Conservation (phyloP, 2,888 invertebrate genomes). For the Scotopteryx bipunctaria region DNA sequence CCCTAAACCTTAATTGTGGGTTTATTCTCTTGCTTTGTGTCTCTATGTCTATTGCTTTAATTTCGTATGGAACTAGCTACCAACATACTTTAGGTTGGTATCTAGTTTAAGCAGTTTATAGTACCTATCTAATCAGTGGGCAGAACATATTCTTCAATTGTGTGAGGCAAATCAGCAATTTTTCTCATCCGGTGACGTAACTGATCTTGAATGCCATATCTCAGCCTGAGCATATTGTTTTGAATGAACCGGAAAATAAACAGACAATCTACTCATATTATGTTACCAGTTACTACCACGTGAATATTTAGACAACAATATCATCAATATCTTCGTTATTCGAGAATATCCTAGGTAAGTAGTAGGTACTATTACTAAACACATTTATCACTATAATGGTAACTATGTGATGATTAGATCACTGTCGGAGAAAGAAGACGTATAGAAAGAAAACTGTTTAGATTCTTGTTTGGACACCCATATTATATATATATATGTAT, state of each 20-base stretch:
- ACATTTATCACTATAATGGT: no score
- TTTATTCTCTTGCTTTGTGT: no score
- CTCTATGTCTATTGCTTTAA: no score
- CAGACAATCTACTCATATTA: slow-evolving; percentile 18
- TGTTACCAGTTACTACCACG: no score
- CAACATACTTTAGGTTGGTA: no score
- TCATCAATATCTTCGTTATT: background rate
- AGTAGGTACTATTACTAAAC: background rate
- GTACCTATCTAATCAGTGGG: slow-evolving; percentile 10
- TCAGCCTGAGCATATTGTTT: slow-evolving; percentile 28
- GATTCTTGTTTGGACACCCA: no score
- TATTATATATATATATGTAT: no score
- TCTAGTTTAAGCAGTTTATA: no score
- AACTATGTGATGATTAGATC: no score
- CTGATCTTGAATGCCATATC: slow-evolving; percentile 35
- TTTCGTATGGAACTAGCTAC: no score
- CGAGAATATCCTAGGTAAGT: background rate
- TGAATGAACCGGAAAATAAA: slow-evolving; percentile 30
- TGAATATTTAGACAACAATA: slow-evolving; percentile 29
- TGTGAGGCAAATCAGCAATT: slow-evolving; percentile 35
- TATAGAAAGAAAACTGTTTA: no score
- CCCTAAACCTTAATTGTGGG: background rate
- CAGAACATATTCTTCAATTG: slow-evolving; percentile 20
- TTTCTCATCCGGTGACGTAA: slow-evolving; percentile 51
- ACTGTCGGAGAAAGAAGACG: no score